These are phyloP conservation scores for Ochlodes sylvanus DNA, from an alignment of 2,888 invertebrate species.

Conservation along the genomic window DNA sequence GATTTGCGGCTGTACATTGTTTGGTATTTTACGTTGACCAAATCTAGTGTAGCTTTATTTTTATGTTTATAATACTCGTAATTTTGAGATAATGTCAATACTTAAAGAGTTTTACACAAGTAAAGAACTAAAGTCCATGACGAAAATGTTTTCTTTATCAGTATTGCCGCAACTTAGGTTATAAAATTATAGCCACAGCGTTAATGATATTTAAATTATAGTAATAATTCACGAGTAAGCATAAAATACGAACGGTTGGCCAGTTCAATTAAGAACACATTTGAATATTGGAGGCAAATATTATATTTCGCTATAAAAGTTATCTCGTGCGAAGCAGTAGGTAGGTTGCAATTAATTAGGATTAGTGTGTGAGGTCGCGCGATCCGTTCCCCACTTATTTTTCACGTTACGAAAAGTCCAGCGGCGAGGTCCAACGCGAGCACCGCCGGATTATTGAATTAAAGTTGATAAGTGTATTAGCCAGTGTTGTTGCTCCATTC, in stretches of 20 bases:
- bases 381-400: slow-evolving; percentile 75
- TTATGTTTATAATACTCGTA: too few species aligned
- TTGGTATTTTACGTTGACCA: too few species aligned
- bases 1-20: too few species aligned
- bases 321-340: slow-evolving; percentile 52
- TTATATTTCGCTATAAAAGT: slow-evolving; percentile 40
- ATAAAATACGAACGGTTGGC: slow-evolving; percentile 35
- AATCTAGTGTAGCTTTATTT: too few species aligned
- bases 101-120: too few species aligned
- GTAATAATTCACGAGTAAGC: slow-evolving; percentile 32
- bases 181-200: background rate
- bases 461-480: slow-evolving; percentile 84
- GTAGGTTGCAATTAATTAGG: slow-evolving; percentile 71
- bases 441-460: slow-evolving; percentile 80
- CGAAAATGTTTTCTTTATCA: background rate
- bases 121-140: background rate
- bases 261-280: slow-evolving; percentile 37
- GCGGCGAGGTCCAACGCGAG: slow-evolving; percentile 61
- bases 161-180: background rate
- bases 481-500: slow-evolving; percentile 80
- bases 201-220: slow-evolving; percentile 33
- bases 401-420: slow-evolving; percentile 73
- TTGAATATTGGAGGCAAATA: slow-evolving; percentile 36
- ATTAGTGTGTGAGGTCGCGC: slow-evolving; percentile 74
- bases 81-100: too few species aligned